Evolutionary conservation across 2,113 vertebrate genomes (phyloP).

Genomic region (Formicarius rufipectus): DNA sequence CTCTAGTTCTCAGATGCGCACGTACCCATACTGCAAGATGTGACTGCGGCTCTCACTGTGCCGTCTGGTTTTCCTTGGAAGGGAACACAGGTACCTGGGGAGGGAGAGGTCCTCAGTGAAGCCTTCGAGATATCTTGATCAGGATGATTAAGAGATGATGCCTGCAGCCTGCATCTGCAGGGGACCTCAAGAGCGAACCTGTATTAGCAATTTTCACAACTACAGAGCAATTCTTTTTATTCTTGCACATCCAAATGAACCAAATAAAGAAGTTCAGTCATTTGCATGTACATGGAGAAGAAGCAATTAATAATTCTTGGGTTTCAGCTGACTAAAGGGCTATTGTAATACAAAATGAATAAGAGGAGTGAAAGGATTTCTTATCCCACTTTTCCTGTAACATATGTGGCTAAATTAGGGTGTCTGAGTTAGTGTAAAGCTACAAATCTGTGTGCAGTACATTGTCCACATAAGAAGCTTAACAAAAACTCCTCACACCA

Average conservation of each 20-base stretch:
- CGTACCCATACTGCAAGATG: accelerated
- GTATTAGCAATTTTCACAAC: background rate
- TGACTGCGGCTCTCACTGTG: accelerated
- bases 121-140: background rate
- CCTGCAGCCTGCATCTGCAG: background rate
- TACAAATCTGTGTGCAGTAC: background rate
- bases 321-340: background rate
- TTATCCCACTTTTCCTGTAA: background rate
- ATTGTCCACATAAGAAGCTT: background rate
- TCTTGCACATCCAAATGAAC: background rate
- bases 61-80: background rate
- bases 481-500: background rate
- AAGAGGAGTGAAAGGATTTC: background rate
- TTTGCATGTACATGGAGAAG: background rate
- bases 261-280: background rate
- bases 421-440: background rate
- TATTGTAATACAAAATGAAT: background rate
- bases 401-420: background rate
- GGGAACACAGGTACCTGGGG: accelerated
- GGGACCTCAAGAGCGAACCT: background rate
- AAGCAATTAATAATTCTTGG: background rate
- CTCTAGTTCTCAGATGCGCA: background rate
- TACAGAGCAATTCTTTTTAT: background rate
- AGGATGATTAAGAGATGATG: background rate
- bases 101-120: background rate